These are phyloP conservation scores for mouse (Mus musculus) DNA, from an alignment of 2,113 vertebrate genomes.

Conservation along the genomic window DNA sequence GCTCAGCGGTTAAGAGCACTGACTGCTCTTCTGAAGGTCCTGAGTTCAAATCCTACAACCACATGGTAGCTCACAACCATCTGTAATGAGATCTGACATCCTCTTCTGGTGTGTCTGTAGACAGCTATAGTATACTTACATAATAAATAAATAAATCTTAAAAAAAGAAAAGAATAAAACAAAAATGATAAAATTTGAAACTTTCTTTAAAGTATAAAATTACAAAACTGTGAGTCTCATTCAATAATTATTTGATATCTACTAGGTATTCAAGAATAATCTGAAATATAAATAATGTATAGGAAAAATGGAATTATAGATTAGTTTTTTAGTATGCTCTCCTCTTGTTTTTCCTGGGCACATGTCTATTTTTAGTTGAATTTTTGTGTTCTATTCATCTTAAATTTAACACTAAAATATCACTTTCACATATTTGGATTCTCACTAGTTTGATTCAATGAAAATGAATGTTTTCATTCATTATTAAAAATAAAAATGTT, in stretches of 20 bases:
- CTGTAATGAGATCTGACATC: too few species aligned
- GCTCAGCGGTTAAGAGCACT: too few species aligned
- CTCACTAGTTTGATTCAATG: conserved; percentile 2
- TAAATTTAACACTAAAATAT: conserved; percentile 44
- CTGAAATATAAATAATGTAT: neutral
- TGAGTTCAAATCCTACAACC: too few species aligned
- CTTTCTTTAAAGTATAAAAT: conserved; percentile 29
- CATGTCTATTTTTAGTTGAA: neutral
- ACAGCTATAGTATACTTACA: too few species aligned
- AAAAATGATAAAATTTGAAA: neutral
- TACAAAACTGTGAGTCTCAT: neutral
- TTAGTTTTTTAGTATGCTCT: neutral
- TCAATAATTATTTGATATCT: conserved; percentile 3
- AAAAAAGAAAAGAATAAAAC: too few species aligned
- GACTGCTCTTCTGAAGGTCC: too few species aligned
- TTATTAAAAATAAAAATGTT: conserved; percentile 24
- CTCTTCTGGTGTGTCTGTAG: too few species aligned
- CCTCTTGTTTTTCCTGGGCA: neutral
- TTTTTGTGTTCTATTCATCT: neutral
- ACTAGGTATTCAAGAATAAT: neutral
- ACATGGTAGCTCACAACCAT: too few species aligned
- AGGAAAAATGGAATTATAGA: neutral
- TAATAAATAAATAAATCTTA: too few species aligned
- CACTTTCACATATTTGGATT: conserved; percentile 2
- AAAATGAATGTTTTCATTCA: neutral